Conservation (phyloP, 2,888 invertebrate species). For the Hemaris fuciformis region DNA sequence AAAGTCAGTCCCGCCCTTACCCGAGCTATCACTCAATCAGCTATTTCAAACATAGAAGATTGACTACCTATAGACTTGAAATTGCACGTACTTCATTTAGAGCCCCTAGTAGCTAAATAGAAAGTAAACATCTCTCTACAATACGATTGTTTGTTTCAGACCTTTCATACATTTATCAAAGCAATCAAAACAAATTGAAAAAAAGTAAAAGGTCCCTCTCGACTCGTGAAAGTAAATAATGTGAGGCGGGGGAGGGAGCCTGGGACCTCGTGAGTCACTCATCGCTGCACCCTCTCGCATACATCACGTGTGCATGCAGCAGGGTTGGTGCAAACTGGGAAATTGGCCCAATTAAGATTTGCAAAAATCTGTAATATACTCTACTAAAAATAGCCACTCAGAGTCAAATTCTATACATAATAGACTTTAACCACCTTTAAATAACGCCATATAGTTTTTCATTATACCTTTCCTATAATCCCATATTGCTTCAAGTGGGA, state of each 20-base stretch:
- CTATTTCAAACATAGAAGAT: no score
- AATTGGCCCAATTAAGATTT: background rate
- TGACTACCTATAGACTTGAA: no score
- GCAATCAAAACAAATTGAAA: slow-evolving; percentile 11
- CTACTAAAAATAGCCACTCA: no score
- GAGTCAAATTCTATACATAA: no score
- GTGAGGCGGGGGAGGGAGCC: background rate
- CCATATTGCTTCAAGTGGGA: no score
- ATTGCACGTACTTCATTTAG: background rate
- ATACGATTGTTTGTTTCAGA: background rate
- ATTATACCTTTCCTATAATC: no score
- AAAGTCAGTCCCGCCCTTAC: no score
- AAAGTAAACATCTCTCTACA: background rate
- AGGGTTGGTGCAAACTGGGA: background rate
- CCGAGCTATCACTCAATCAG: no score
- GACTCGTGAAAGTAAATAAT: slow-evolving; percentile 14
- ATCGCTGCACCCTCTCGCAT: slow-evolving; percentile 13
- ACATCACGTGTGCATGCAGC: slow-evolving; percentile 5
- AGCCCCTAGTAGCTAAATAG: background rate
- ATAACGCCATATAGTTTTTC: no score
- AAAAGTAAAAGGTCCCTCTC: slow-evolving; percentile 8
- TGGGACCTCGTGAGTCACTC: slow-evolving; percentile 14
- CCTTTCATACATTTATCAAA: slow-evolving; percentile 7
- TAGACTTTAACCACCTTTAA: no score
- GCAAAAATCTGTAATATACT: background rate